These are phyloP conservation scores for Galaxias olidus DNA, from an alignment of 2,797 vertebrate genomes.

Conservation along the genomic window DNA sequence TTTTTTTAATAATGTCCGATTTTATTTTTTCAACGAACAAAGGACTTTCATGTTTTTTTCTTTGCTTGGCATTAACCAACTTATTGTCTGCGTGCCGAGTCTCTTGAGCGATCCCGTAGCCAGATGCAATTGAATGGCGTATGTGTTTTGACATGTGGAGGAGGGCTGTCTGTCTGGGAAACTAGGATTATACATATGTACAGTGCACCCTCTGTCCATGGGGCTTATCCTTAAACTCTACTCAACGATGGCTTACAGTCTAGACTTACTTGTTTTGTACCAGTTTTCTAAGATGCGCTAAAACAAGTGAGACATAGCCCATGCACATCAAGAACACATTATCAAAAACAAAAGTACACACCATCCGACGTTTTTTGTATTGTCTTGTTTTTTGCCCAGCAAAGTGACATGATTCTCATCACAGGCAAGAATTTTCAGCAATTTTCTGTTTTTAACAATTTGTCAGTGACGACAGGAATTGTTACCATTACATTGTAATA, in stretches of 20 bases:
- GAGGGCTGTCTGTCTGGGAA: slow-evolving; percentile 4
- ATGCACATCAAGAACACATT: slow-evolving; percentile 13
- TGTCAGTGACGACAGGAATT: slow-evolving; percentile 69
- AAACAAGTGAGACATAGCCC: background rate
- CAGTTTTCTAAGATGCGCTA: background rate
- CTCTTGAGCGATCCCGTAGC: too few relatives aligned
- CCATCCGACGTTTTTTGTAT: slow-evolving; percentile 42
- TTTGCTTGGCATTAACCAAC: too few relatives aligned
- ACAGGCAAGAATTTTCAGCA: slow-evolving; percentile 81
- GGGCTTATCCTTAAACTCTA: slow-evolving; percentile 57
- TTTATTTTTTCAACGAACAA: too few relatives aligned
- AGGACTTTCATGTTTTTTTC: too few relatives aligned
- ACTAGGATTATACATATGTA: slow-evolving; percentile 56
- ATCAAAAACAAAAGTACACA: slow-evolving; percentile 50
- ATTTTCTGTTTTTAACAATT: slow-evolving; percentile 74
- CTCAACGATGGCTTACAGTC: slow-evolving; percentile 46
- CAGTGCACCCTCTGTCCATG: slow-evolving; percentile 36
- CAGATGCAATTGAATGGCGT: too few relatives aligned
- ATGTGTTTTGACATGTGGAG: too few relatives aligned
- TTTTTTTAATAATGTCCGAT: too few relatives aligned
- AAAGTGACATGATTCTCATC: slow-evolving; percentile 83
- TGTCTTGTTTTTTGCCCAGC: slow-evolving; percentile 63
- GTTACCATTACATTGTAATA: slow-evolving; percentile 49
- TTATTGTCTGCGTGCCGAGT: too few relatives aligned
- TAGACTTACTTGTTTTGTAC: slow-evolving; percentile 36